These are phyloP conservation scores for Aleiodes alternator DNA, from an alignment of 2,888 invertebrate genomes.

Conservation along the genomic window DNA sequence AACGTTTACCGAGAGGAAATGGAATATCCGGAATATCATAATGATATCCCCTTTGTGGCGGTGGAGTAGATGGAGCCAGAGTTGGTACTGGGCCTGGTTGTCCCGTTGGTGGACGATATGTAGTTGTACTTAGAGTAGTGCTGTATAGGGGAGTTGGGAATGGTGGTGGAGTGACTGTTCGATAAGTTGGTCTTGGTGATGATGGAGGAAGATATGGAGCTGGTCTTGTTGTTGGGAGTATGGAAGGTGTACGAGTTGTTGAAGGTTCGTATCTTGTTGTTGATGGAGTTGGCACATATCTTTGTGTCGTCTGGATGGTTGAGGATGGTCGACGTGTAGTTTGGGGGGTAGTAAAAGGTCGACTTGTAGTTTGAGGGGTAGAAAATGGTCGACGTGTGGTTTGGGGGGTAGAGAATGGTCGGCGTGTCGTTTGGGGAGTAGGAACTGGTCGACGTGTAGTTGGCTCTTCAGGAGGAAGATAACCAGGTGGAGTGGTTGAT, in stretches of 20 bases:
- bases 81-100: slow-evolving; percentile 65
- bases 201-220: slow-evolving; percentile 71
- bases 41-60: slow-evolving; percentile 65
- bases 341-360: no score
- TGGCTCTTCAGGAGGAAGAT: slow-evolving; percentile 40
- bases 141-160: slow-evolving; percentile 69
- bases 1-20: slow-evolving; percentile 67
- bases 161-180: slow-evolving; percentile 72
- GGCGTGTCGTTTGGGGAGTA: background rate
- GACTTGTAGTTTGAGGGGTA: slow-evolving; percentile 1
- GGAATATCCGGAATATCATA: slow-evolving; percentile 70
- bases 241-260: no score
- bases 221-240: slow-evolving; percentile 58
- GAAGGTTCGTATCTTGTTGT: no score
- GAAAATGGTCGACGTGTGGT: slow-evolving; percentile 23
- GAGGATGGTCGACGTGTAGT: slow-evolving; percentile 9
- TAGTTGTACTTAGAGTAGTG: slow-evolving; percentile 62
- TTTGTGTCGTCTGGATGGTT: no score
- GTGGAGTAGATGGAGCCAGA: slow-evolving; percentile 66
- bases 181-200: slow-evolving; percentile 61
- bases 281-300: no score
- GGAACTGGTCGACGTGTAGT: slow-evolving; percentile 25
- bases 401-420: no score
- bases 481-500: slow-evolving; percentile 59
- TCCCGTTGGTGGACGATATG: slow-evolving; percentile 64